These are phyloP conservation scores for Morinoia aosen DNA, from an alignment of 2,888 invertebrate genomes.

Conservation along the genomic window DNA sequence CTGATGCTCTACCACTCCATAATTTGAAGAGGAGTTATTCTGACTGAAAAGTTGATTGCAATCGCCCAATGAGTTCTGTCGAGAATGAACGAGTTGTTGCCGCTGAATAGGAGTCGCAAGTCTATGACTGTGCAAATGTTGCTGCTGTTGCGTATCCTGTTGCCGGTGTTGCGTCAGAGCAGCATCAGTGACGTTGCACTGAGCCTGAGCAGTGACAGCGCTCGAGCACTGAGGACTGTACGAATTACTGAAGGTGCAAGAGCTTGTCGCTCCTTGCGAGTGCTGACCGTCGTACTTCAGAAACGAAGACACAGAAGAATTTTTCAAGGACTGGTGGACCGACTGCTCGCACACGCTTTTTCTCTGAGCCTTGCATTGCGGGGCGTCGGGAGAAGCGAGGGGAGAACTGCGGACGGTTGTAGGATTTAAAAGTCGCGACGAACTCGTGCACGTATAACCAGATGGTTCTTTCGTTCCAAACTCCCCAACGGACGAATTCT, in stretches of 20 bases:
- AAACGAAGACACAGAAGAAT: background rate
- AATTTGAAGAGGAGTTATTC: background rate
- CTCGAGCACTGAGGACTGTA: background rate
- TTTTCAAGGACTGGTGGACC: conserved; percentile 20
- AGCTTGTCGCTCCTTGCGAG: background rate
- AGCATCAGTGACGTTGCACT: background rate
- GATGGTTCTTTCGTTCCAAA: background rate
- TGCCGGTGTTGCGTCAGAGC: background rate
- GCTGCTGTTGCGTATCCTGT: background rate
- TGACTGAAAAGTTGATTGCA: background rate
- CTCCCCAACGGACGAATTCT: background rate
- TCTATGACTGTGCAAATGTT: conserved; percentile 29
- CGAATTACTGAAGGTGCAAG: background rate
- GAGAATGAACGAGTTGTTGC: conserved; percentile 14
- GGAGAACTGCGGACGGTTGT: background rate
- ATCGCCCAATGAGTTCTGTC: background rate
- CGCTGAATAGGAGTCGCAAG: background rate
- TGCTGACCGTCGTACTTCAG: background rate
- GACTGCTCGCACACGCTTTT: conserved; percentile 6
- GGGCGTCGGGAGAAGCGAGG: background rate
- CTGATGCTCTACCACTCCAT: background rate
- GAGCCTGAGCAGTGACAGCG: background rate
- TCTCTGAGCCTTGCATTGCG: background rate
- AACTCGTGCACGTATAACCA: background rate
- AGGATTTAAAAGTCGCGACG: background rate